Conservation (phyloP, 2,888 invertebrate genomes). For the Dexiosoma caninum region DNA sequence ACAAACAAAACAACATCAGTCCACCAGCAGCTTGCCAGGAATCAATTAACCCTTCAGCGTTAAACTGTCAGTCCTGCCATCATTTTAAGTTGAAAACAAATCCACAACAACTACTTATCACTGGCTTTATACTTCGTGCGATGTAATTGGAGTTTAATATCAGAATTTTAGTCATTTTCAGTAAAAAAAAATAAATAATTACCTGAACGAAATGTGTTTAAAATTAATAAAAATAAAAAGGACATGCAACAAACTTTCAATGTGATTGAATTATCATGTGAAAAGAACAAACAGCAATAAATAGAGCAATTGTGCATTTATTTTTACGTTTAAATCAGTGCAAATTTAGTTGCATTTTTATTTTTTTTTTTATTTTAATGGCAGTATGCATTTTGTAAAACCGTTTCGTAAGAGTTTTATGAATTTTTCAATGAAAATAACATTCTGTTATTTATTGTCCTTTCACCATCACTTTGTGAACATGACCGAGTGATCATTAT, state of each 20-base stretch:
- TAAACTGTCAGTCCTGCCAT: no score
- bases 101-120: no score
- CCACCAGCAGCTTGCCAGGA: no score
- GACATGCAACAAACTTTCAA: neutral
- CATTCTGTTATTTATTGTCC: slow-evolving; percentile 29
- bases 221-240: neutral
- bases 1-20: no score
- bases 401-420: slow-evolving; percentile 24
- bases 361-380: no score
- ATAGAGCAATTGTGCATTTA: neutral
- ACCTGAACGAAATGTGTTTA: neutral
- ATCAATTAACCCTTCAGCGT: no score
- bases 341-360: neutral
- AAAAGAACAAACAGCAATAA: neutral
- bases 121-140: no score
- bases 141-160: neutral
- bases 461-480: slow-evolving; percentile 4
- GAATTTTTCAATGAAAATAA: slow-evolving; percentile 29
- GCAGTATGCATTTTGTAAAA: neutral
- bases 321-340: neutral
- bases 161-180: neutral
- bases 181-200: neutral
- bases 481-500: neutral
- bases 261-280: slow-evolving; percentile 6
- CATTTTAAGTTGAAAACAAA: no score